These are phyloP conservation scores for Lasioglossum lativentre DNA, from an alignment of 2,888 invertebrate species.

Conservation along the genomic window DNA sequence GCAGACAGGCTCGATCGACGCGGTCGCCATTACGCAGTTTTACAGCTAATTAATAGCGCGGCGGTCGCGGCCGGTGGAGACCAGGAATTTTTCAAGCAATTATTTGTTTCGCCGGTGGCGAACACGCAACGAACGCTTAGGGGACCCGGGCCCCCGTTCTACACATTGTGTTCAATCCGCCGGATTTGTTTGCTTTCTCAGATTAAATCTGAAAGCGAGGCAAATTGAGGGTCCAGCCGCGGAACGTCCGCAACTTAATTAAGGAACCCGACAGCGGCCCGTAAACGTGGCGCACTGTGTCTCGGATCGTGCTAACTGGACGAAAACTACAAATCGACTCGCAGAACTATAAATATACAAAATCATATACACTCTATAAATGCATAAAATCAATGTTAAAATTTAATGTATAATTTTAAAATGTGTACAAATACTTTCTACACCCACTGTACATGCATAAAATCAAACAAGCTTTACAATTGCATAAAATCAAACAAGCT, in stretches of 20 bases:
- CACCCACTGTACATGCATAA: too few relatives aligned
- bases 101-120: slow-evolving; percentile 72
- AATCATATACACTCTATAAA: not conserved
- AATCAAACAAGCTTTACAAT: too few relatives aligned
- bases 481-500: too few relatives aligned
- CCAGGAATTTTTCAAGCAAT: slow-evolving; percentile 79
- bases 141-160: slow-evolving; percentile 8
- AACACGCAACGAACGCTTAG: slow-evolving; percentile 16
- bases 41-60: slow-evolving; percentile 78
- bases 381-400: too few relatives aligned
- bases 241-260: slow-evolving; percentile 22
- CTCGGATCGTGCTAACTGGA: not conserved
- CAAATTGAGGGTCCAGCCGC: slow-evolving; percentile 3
- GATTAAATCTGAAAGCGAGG: slow-evolving; percentile 48
- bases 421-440: too few relatives aligned
- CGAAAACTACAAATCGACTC: not conserved
- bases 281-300: not conserved
- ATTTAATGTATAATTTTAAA: too few relatives aligned
- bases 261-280: slow-evolving; percentile 9
- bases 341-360: not conserved
- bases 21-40: slow-evolving; percentile 72
- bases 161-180: slow-evolving; percentile 25
- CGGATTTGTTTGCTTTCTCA: slow-evolving; percentile 40
- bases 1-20: slow-evolving; percentile 59
- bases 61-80: slow-evolving; percentile 77